Base-by-base conservation (phyloP, 2,113 vertebrate species). In the Neogale vison region DNA sequence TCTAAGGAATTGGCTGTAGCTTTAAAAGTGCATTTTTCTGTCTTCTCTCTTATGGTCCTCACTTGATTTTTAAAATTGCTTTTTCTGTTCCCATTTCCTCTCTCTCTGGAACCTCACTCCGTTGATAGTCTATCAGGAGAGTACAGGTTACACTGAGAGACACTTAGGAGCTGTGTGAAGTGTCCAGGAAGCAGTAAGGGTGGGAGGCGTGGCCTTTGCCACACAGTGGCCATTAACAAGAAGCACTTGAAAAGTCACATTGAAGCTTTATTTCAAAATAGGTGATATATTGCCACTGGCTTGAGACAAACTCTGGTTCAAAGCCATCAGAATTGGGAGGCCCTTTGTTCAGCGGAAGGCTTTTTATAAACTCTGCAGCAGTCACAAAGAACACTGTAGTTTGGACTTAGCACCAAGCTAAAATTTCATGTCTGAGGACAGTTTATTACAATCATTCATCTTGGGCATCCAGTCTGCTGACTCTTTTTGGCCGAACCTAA, bases 391-490 rank as follows among this genome's bases (percentile, higher is more conserved):
- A 9, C 86, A 23, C 77, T 11, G 65, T 42, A 55, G 77, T 92
- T 55, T 74, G 89, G 61, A 82, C 82, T 97, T 82, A 93, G 90
- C 96, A 85, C 63, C 21, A 8, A 77, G 96, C 91, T 95, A 34
- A 84, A 50, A 36, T 88, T 95, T 91, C 91, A 26, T 29, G 15
- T 85, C 89, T 82, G 77, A 94, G 82, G 86, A 95, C 79, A 65
- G 85, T 52, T 86, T 71, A 79, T 88, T 74, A 36, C 82, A 86
- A 0, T 72, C 89, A 47, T 96, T 94, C 93, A 88, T 81, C 92
- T 91, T 45, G 94, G 96, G 47, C 96, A 67, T n/a, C 52, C 36
- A 81, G 90, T 85, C 97, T 95, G 97, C 96, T 96, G 96, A 95
- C 98, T 97, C 85, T 77, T 65, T 91, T 77, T 97, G 97, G 96